A percentile compares a stretch with the other conserved stretches of the same genome.
phyloP scores from a whole-genome alignment of 2,888 invertebrate species.

The Drepana falcataria region DNA sequence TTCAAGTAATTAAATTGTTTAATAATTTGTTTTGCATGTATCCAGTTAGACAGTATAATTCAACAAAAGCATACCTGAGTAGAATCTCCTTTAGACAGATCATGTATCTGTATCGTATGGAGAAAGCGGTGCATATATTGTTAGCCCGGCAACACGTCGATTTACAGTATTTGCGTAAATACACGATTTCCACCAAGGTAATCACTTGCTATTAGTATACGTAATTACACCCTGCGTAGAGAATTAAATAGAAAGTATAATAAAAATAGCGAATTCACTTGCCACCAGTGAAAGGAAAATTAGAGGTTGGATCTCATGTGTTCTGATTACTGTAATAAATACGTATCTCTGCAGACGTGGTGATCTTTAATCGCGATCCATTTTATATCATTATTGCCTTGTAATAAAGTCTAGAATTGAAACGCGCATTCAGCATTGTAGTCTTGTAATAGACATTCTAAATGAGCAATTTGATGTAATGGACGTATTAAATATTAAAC shows the following conservation, averaged over 20 bases:
- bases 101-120: too few relatives aligned
- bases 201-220: slow-evolving; percentile 33
- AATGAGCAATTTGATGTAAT: slow-evolving; percentile 13
- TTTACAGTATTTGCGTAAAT: slow-evolving; percentile 5
- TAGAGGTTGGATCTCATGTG: slow-evolving; percentile 45
- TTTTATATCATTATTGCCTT: slow-evolving; percentile 1
- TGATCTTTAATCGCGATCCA: background rate
- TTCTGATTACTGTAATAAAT: slow-evolving; percentile 39
- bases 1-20: too few relatives aligned
- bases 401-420: slow-evolving; percentile 6
- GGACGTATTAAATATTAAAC: background rate
- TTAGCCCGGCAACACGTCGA: background rate
- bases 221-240: slow-evolving; percentile 46
- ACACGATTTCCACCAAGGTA: slow-evolving; percentile 9
- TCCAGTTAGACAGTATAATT: too few relatives aligned
- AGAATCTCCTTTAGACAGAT: too few relatives aligned
- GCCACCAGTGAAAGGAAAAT: slow-evolving; percentile 65
- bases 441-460: slow-evolving; percentile 10
- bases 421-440: background rate
- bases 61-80: too few relatives aligned
- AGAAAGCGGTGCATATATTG: background rate
- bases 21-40: too few relatives aligned
- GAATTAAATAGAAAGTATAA: slow-evolving; percentile 68
- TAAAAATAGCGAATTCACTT: slow-evolving; percentile 58
- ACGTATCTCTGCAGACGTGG: slow-evolving; percentile 6